Percentiles rank a stretch among this genome's conserved stretches.
These are phyloP conservation scores for Saccostrea echinata DNA, from an alignment of 1,140 invertebrate genomes.

Conservation along the genomic window DNA sequence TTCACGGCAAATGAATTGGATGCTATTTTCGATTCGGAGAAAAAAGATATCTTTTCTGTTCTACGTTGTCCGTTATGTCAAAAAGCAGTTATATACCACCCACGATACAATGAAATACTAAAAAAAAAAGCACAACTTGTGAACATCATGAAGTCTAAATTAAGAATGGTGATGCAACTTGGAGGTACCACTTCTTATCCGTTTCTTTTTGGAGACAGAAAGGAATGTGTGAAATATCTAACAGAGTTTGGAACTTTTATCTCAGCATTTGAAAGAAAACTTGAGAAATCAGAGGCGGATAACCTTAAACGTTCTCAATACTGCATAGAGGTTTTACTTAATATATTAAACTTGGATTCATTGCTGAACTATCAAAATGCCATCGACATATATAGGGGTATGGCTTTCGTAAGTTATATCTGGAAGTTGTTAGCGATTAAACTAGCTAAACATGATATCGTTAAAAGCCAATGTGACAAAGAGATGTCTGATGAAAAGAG, in stretches of 20 bases:
- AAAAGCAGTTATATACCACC: neutral
- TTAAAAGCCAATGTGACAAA: neutral
- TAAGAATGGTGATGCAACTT: neutral
- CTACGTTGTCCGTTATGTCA: slow-evolving; percentile 35
- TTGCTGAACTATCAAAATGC: neutral
- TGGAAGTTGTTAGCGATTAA: neutral
- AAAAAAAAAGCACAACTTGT: neutral
- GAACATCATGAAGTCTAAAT: neutral
- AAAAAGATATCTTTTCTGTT: neutral
- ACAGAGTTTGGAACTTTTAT: slow-evolving; percentile 17
- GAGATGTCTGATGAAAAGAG: neutral
- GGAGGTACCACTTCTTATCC: neutral
- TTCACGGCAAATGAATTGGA: slow-evolving; percentile 35
- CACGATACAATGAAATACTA: slow-evolving; percentile 24
- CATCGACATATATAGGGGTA: neutral
- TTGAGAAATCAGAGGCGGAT: neutral
- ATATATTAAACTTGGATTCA: neutral
- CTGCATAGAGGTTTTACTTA: neutral
- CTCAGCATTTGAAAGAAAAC: neutral
- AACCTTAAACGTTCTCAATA: neutral
- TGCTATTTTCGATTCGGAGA: neutral
- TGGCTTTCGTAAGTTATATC: neutral
- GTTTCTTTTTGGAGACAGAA: neutral
- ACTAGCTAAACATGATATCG: neutral
- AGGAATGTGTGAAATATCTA: neutral